Evolutionary conservation across 2,888 invertebrate genomes (phyloP).

Genomic region (Druceiella hillmani): DNA sequence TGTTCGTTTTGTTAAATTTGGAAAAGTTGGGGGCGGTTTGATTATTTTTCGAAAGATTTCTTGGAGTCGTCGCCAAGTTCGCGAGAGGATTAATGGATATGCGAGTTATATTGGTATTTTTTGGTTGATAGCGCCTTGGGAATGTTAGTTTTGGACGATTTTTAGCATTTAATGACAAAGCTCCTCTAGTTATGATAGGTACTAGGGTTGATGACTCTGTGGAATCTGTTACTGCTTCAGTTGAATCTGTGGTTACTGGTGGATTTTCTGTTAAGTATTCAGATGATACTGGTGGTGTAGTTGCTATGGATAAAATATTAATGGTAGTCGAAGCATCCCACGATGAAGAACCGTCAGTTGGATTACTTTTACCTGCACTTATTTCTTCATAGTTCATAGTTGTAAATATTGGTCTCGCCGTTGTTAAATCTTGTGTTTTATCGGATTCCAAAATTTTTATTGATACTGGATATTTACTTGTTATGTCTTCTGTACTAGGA

Average conservation of each 20-base stretch:
- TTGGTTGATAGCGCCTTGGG: slow-evolving; percentile 37
- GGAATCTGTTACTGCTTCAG: slow-evolving; percentile 8
- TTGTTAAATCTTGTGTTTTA: too few relatives aligned
- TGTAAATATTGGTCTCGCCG: slow-evolving; percentile 21
- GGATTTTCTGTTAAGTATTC: slow-evolving; percentile 24
- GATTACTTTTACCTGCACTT: too few relatives aligned
- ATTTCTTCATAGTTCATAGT: slow-evolving; percentile 26
- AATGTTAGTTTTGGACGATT: slow-evolving; percentile 39
- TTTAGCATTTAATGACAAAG: slow-evolving; percentile 27
- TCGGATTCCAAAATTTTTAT: too few relatives aligned
- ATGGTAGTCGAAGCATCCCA: slow-evolving; percentile 27
- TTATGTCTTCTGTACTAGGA: slow-evolving; percentile 28
- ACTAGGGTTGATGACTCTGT: slow-evolving; percentile 12
- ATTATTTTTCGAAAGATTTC: slow-evolving; percentile 33
- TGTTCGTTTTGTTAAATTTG: slow-evolving; percentile 36
- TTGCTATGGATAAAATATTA: slow-evolving; percentile 18
- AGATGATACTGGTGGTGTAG: slow-evolving; percentile 8
- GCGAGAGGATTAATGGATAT: slow-evolving; percentile 20
- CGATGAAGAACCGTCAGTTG: too few relatives aligned
- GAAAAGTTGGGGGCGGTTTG: slow-evolving; percentile 28
- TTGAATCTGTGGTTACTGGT: too few relatives aligned
- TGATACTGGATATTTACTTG: slow-evolving; percentile 32
- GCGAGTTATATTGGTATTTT: slow-evolving; percentile 36
- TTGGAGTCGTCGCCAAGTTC: slow-evolving; percentile 21
- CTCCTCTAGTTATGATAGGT: slow-evolving; percentile 12